Conservation (phyloP, 1,140 invertebrate species). For the Tigriopus japonicus region DNA sequence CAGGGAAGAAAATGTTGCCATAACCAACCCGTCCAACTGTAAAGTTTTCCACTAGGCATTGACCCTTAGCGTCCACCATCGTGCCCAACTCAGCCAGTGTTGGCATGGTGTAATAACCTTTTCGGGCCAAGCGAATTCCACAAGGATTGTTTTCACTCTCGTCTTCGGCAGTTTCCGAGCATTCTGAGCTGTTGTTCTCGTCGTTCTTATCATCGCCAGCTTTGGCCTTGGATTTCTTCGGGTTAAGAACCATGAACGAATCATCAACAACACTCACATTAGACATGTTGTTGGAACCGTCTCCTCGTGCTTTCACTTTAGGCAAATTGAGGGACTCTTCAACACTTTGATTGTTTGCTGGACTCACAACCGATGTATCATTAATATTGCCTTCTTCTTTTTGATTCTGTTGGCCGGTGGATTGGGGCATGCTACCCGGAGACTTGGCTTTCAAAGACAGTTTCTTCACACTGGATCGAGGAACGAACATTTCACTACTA, state of each 20-base stretch:
- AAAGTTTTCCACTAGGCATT: constrained; percentile 70
- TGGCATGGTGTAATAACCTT: constrained; percentile 72
- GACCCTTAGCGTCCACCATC: constrained; percentile 36
- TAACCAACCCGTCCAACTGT: constrained; percentile 74
- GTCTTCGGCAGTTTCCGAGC: neutral
- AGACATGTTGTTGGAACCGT: neutral
- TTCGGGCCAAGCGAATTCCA: constrained; percentile 32
- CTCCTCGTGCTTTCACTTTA: neutral
- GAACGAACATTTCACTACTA: constrained; percentile 27
- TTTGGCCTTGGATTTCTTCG: neutral
- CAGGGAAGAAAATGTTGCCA: constrained; percentile 75
- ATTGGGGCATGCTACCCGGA: constrained; percentile 5
- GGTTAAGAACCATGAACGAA: neutral
- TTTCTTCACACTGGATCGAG: constrained; percentile 34
- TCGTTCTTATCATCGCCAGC: neutral
- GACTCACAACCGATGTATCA: neutral
- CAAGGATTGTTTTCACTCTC: neutral
- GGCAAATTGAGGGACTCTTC: neutral
- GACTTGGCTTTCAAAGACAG: constrained; percentile 26
- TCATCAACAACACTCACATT: neutral
- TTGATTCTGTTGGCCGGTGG: neutral
- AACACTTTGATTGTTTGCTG: neutral
- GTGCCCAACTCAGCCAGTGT: constrained; percentile 46
- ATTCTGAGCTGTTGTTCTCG: neutral
- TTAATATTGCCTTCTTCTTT: neutral